Percentiles rank a stretch among this genome's conserved stretches.
phyloP scores from a whole-genome alignment of 2,888 invertebrate species.

The Priapulus caudatus region DNA sequence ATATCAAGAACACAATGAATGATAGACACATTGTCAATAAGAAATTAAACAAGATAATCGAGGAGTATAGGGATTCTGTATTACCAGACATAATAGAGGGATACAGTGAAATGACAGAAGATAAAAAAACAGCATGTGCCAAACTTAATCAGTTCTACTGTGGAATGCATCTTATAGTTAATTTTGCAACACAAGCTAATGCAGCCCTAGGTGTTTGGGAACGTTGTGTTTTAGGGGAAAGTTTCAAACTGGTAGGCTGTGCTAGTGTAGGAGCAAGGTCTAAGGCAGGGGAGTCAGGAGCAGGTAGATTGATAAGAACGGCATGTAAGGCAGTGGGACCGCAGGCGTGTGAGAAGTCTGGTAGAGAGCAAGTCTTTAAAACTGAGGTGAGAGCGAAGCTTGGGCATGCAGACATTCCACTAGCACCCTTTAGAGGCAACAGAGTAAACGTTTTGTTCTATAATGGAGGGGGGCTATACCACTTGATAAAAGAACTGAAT shows the following conservation, averaged over 20 bases:
- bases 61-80: neutral
- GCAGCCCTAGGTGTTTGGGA: conserved; percentile 1
- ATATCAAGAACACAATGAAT: conserved; percentile 1
- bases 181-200: neutral
- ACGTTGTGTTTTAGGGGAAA: neutral
- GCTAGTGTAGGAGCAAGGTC: neutral
- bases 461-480: no score
- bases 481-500: no score
- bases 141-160: no score
- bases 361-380: neutral
- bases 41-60: neutral
- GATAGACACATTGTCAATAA: neutral
- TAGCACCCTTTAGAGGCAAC: conserved; percentile 3
- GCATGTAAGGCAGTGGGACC: neutral
- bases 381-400: no score
- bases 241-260: neutral
- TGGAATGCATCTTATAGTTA: neutral
- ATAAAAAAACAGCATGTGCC: no score
- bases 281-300: neutral
- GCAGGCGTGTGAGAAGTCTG: neutral
- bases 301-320: neutral
- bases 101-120: neutral
- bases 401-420: no score
- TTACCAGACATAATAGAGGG: neutral
- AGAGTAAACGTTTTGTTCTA: conserved; percentile 1